Conservation (phyloP, 2,113 vertebrate species). For the Pelecanus crispus region DNA sequence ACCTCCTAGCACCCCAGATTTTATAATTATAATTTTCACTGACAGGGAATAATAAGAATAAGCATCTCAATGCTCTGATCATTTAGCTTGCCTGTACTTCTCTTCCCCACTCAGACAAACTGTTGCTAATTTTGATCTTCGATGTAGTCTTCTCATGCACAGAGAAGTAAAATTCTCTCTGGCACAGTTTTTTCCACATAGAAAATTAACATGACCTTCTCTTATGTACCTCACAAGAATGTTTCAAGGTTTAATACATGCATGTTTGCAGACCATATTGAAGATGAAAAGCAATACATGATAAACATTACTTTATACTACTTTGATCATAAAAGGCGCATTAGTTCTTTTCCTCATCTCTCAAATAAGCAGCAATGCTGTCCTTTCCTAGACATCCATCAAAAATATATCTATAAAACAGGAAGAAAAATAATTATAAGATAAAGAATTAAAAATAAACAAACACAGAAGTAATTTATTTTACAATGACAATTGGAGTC, state of each 20-base stretch:
- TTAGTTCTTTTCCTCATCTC: not conserved
- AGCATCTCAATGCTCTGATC: not conserved
- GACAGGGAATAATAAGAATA: not conserved
- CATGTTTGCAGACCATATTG: not conserved
- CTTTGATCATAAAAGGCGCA: not conserved
- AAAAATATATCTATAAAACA: not conserved
- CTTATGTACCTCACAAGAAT: not conserved
- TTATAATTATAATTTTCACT: not conserved
- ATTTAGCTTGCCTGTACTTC: not conserved
- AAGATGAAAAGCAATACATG: not conserved
- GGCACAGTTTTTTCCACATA: not conserved
- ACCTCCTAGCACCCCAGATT: not conserved
- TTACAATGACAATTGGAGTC: not conserved
- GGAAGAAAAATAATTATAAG: not conserved
- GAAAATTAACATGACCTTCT: not conserved
- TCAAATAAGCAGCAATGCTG: not conserved
- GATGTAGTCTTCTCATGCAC: not conserved
- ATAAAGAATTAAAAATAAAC: constrained; percentile 1
- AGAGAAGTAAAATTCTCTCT: not conserved
- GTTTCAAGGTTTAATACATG: not conserved
- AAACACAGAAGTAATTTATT: constrained; percentile 15
- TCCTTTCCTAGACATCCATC: not conserved
- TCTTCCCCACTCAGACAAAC: not conserved
- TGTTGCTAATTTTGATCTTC: not conserved
- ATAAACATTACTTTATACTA: not conserved